phyloP scores from a whole-genome alignment of 2,888 invertebrate genomes.

The Prenolepis imparis region DNA sequence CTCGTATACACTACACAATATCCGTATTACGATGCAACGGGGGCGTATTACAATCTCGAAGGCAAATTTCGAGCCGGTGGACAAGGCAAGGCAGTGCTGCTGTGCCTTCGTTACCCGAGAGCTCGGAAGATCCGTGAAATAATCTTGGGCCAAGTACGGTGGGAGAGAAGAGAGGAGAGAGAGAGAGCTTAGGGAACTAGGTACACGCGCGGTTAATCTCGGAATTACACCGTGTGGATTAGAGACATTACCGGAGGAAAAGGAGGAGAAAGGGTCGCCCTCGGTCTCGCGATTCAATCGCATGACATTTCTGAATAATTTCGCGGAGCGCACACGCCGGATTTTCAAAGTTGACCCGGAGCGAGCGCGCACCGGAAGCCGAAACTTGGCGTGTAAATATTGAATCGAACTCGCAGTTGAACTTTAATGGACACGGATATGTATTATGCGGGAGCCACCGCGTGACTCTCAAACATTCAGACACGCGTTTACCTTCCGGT shows the following conservation, averaged over 20 bases:
- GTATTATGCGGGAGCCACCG: conserved; percentile 31
- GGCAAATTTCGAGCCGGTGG: conserved; percentile 36
- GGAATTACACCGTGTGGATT: conserved; percentile 69
- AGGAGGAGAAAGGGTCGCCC: background rate
- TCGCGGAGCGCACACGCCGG: conserved; percentile 14
- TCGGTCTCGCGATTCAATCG: conserved; percentile 52
- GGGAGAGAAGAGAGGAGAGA: background rate
- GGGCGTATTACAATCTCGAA: conserved; percentile 25
- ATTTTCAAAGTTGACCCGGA: conserved; percentile 60
- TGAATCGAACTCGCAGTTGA: conserved; percentile 55
- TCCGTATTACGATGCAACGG: conserved; percentile 26
- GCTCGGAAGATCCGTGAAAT: conserved; percentile 58
- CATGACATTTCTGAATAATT: conserved; percentile 63
- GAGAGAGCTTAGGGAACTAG: conserved; percentile 56
- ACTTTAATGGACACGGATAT: conserved; percentile 55
- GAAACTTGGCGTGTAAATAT: conserved; percentile 54
- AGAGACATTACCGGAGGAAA: conserved; percentile 27
- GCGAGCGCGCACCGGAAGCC: background rate
- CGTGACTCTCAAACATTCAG: conserved; percentile 46
- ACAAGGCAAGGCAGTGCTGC: background rate
- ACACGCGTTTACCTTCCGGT: conserved; percentile 23
- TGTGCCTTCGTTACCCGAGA: conserved; percentile 55
- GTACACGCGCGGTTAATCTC: conserved; percentile 68
- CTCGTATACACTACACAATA: background rate
- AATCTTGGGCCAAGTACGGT: conserved; percentile 46